These are phyloP conservation scores for Propithecus perrieri DNA, from an alignment of 2,797 vertebrate genomes.

Conservation along the genomic window DNA sequence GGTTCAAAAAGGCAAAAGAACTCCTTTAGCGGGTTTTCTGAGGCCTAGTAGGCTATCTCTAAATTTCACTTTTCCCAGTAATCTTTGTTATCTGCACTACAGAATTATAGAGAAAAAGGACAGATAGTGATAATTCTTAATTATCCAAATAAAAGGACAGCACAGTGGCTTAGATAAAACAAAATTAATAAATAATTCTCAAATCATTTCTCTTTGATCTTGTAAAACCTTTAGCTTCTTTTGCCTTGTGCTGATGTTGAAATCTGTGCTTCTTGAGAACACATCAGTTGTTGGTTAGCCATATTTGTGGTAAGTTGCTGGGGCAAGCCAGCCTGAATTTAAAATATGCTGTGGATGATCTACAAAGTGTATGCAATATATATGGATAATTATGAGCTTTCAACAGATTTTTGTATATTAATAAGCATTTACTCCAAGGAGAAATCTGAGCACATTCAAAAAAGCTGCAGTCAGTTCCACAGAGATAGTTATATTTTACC, in stretches of 20 bases:
- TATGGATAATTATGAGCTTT: not conserved
- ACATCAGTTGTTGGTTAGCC: not conserved
- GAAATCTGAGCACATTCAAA: conserved; percentile 13
- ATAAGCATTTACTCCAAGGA: conserved; percentile 32
- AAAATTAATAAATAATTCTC: not conserved
- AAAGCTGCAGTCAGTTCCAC: not conserved
- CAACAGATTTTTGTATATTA: conserved; percentile 49
- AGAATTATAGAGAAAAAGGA: not conserved
- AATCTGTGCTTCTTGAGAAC: conserved; percentile 31
- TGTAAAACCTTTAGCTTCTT: not conserved
- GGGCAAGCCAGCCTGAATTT: conserved; percentile 22
- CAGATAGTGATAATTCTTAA: not conserved
- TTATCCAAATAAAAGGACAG: not conserved
- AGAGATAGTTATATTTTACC: not conserved
- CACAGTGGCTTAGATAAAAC: not conserved
- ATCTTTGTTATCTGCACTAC: not conserved
- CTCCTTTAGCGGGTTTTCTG: not conserved
- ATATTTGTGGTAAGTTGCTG: not conserved
- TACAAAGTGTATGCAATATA: not conserved
- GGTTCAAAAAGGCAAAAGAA: not conserved
- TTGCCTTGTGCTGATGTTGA: not conserved
- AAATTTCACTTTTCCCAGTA: not conserved
- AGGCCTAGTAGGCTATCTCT: not conserved
- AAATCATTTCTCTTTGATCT: conserved; percentile 21
- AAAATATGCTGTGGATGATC: not conserved